A percentile compares a stretch with the other conserved stretches of the same genome.
Evolutionary conservation across 2,888 invertebrate species (phyloP).

Genomic region (Epirrhoe tristata): DNA sequence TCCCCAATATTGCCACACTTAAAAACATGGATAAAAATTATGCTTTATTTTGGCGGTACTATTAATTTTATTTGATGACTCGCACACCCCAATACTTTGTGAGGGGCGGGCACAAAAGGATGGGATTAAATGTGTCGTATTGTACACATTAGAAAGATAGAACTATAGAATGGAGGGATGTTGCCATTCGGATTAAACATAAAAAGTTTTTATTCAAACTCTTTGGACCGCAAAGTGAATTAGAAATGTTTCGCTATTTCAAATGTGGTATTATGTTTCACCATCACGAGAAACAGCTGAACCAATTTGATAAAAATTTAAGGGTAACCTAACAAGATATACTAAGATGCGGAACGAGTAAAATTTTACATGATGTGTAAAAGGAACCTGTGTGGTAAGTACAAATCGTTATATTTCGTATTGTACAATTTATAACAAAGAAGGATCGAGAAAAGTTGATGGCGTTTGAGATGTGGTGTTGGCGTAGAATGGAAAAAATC

Average conservation of each 20-base stretch:
- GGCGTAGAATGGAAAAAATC: no score
- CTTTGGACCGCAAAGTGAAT: neutral
- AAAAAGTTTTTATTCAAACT: slow-evolving; percentile 1
- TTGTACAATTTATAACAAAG: no score
- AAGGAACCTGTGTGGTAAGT: no score
- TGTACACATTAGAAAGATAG: slow-evolving; percentile 74
- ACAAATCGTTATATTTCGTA: no score
- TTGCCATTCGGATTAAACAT: slow-evolving; percentile 39
- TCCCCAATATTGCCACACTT: slow-evolving; percentile 24
- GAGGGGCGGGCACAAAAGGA: slow-evolving; percentile 73
- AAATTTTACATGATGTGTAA: no score
- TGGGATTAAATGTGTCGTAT: slow-evolving; percentile 80
- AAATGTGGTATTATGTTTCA: neutral
- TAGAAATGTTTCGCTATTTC: neutral
- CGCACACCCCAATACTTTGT: slow-evolving; percentile 50
- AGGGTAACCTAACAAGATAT: no score
- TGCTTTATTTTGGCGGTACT: slow-evolving; percentile 74
- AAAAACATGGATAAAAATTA: slow-evolving; percentile 59
- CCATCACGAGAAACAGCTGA: neutral
- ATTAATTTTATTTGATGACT: slow-evolving; percentile 78
- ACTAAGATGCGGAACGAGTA: no score
- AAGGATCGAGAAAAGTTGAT: no score
- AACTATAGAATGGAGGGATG: slow-evolving; percentile 49
- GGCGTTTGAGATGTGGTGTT: no score
- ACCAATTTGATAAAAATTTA: neutral